Conservation (phyloP, 1,140 invertebrate genomes). For the Homalodisca vitripennis region DNA sequence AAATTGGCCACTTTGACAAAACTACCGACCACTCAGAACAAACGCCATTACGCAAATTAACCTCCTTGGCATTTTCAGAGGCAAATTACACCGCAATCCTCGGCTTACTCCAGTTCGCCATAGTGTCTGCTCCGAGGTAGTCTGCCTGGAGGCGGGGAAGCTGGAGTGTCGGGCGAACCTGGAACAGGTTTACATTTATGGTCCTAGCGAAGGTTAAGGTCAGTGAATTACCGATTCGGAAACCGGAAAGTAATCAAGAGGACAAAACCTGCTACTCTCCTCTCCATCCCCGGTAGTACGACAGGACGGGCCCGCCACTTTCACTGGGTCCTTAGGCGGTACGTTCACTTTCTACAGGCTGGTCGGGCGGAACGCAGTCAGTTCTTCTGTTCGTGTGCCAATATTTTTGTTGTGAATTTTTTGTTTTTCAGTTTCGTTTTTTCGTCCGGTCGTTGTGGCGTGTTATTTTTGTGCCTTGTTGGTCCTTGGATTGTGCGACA, state of each 20-base stretch:
- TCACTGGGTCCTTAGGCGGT: constrained; percentile 2
- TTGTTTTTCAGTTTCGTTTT: too few species aligned
- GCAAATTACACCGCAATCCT: too few species aligned
- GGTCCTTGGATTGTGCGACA: not conserved
- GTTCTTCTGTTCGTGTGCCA: not conserved
- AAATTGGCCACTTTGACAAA: too few species aligned
- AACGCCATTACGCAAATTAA: too few species aligned
- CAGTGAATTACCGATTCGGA: constrained; percentile 17
- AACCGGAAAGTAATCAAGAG: constrained; percentile 9
- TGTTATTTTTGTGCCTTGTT: too few species aligned
- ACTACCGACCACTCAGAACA: too few species aligned
- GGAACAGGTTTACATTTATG: not conserved
- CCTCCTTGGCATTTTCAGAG: too few species aligned
- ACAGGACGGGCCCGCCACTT: not conserved
- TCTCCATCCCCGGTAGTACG: too few species aligned
- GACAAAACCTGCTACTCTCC: not conserved
- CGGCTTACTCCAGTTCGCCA: too few species aligned
- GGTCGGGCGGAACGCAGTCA: not conserved
- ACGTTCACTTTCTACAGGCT: constrained; percentile 14
- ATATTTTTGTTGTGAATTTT: not conserved
- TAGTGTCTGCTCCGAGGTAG: too few species aligned
- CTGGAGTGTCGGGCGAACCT: not conserved
- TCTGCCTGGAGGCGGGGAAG: too few species aligned
- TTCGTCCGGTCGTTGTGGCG: not conserved
- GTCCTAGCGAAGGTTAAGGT: constrained; percentile 13